phyloP scores from a whole-genome alignment of 2,113 vertebrate species.

The Turnix velox region DNA sequence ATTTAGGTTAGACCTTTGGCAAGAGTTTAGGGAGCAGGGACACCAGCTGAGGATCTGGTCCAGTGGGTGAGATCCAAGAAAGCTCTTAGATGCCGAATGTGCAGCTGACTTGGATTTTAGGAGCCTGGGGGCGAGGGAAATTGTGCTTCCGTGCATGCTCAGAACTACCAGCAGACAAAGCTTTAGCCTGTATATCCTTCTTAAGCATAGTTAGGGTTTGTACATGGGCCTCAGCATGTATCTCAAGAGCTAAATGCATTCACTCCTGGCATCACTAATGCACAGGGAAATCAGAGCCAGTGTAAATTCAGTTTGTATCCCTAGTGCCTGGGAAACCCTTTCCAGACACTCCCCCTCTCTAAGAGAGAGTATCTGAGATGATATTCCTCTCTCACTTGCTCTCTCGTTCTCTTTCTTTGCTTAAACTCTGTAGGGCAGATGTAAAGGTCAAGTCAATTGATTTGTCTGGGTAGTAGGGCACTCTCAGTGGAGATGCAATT shows the following conservation, averaged over 20 bases:
- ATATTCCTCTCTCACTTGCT: neutral
- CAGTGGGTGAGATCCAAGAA: conserved; percentile 38
- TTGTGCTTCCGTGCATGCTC: neutral
- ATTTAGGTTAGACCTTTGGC: conserved; percentile 34
- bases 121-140: neutral
- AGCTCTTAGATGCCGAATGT: conserved; percentile 21
- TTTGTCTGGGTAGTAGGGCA: neutral
- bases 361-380: neutral
- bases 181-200: neutral
- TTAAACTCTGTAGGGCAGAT: conserved; percentile 15
- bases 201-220: neutral
- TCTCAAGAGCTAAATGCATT: neutral
- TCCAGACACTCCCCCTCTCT: neutral
- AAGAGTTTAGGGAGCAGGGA: conserved; percentile 3
- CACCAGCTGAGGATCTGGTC: conserved; percentile 34
- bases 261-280: neutral
- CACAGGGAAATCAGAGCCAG: neutral
- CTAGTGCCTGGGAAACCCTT: neutral
- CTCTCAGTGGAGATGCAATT: conserved; percentile 6
- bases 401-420: neutral
- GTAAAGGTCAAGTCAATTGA: conserved; percentile 24
- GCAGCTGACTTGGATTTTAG: conserved; percentile 17
- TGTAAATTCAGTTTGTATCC: neutral
- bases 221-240: neutral
- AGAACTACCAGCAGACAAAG: neutral